Conservation (phyloP, 2,113 vertebrate genomes). For the Craseonycteris thonglongyai region DNA sequence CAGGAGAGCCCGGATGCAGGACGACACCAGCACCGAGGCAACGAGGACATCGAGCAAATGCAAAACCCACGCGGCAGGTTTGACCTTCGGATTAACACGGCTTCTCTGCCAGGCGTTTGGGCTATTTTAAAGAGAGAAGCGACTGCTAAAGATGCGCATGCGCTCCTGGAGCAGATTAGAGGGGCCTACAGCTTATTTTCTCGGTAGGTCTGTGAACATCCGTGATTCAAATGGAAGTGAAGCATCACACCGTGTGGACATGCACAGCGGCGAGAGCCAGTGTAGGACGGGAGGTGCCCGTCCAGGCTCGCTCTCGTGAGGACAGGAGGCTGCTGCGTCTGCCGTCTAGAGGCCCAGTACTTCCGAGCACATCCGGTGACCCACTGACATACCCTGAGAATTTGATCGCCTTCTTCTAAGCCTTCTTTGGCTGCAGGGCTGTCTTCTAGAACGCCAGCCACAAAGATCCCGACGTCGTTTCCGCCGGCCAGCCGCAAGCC, state of each 20-base stretch:
- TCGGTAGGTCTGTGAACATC: background rate
- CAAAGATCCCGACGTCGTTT: conserved; percentile 98
- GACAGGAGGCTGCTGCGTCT: background rate
- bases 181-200: background rate
- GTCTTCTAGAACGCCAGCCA: conserved; percentile 96
- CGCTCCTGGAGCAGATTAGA: background rate
- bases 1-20: background rate
- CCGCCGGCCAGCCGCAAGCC: conserved; percentile 97
- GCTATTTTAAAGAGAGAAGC: background rate
- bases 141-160: too few relatives aligned
- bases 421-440: conserved; percentile 99
- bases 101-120: background rate
- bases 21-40: background rate
- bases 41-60: background rate
- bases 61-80: accelerated
- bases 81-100: background rate
- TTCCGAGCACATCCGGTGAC: background rate
- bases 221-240: background rate
- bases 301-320: background rate
- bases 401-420: conserved; percentile 98
- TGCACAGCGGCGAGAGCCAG: background rate
- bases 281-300: background rate
- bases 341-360: background rate
- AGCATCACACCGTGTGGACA: background rate
- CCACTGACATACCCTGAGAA: conserved; percentile 92